Conservation (phyloP, 1,140 invertebrate species). For the Adoxophyes honmai region DNA sequence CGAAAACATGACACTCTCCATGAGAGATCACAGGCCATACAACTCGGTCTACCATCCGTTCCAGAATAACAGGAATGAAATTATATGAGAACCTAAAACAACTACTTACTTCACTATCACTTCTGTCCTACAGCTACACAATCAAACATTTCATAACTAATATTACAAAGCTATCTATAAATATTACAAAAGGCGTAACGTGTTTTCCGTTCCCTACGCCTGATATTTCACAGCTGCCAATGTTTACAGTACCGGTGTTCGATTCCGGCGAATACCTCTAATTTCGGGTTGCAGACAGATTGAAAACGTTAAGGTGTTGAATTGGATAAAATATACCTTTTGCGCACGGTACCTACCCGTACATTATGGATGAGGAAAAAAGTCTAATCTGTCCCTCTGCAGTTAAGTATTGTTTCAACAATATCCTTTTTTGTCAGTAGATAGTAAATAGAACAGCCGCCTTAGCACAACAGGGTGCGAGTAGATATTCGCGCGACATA, state of each 20-base stretch:
- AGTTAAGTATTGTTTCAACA: too few species aligned
- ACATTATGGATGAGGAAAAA: too few species aligned
- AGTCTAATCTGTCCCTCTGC: too few species aligned
- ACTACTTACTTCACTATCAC: too few species aligned
- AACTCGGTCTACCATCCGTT: too few species aligned
- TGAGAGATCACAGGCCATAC: too few species aligned
- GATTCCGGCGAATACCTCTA: constrained; percentile 11
- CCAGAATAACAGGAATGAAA: background rate
- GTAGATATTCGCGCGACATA: too few species aligned
- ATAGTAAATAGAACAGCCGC: too few species aligned
- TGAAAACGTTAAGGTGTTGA: background rate
- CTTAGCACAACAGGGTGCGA: too few species aligned
- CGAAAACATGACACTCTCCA: too few species aligned
- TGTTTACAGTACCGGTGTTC: constrained; percentile 5
- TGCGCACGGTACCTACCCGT: too few species aligned
- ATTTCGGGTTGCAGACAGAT: background rate
- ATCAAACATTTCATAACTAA: background rate
- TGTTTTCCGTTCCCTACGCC: constrained; percentile 5
- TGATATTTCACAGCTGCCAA: background rate
- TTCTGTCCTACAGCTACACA: background rate
- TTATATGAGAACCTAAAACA: background rate
- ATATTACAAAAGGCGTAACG: background rate
- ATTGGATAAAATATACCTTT: background rate
- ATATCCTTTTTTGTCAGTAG: too few species aligned
- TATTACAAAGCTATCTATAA: background rate